Base-by-base conservation (phyloP, 2,888 invertebrate species). In the Drosophila histrio region DNA sequence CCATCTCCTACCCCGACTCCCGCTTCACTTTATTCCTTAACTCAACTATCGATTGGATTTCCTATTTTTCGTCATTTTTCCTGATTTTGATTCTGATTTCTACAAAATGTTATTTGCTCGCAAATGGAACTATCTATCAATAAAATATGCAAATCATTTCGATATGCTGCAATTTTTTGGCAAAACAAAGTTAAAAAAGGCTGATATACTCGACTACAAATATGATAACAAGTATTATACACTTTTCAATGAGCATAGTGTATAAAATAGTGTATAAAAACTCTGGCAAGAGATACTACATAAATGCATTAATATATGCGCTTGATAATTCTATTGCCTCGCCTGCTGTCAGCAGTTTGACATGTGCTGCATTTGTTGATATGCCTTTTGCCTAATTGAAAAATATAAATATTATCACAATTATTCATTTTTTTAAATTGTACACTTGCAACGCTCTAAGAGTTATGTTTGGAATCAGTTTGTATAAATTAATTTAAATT, bases 141-240 rank as follows among this genome's bases (percentile, higher is more conserved):
- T 69, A 41, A 67, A 67, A 65, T 59, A 72, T 76, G 82, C 46
- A 70, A 76, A 82, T 64, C 32, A 59, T 50, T 61, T 50, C 13
- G 26, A 43, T 44, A 36, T 47, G 28, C 57, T 11, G 26, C 58
- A 36, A 56, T 24, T 41, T 53, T n/a, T 46, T 3, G 15, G 11
- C 3, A 41, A 22, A 41, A 22, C 1, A 8, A 13, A 8, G 22
- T 7, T 19, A 6, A 19, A 38, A 11, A 9, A 17, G 9, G 11
- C 19, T 1, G 9, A 6, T 9, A 9, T 19, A 2, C 11, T 39
- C 6, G 6, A n/a, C 21, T 2, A n/a, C 6, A n/a, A 21, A 2
- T 30, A 30, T 3, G 3, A 11, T n/a, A 5, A 4, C 11, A 38
- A 1, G 1, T 19, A 39, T n/a, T 21, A 22, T 24, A 43, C 1